phyloP scores from a whole-genome alignment of 2,888 invertebrate genomes.

The Stenoptilia bipunctidactyla region DNA sequence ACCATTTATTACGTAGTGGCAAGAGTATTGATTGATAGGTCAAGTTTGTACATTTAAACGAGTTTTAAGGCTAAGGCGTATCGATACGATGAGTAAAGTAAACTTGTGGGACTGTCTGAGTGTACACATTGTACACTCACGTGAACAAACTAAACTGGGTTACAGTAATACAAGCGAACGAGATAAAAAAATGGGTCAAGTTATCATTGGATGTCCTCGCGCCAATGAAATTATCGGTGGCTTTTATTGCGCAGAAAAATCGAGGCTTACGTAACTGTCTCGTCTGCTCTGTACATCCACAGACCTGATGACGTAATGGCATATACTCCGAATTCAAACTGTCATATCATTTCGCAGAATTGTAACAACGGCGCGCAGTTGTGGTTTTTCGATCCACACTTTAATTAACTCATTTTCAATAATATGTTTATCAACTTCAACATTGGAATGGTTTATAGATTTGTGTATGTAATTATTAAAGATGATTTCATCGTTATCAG shows the following conservation, averaged over 20 bases:
- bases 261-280: constrained; percentile 39
- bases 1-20: no score
- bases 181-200: constrained; percentile 72
- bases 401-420: not conserved
- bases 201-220: constrained; percentile 67
- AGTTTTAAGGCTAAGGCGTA: constrained; percentile 25
- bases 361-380: not conserved
- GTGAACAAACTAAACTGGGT: constrained; percentile 49
- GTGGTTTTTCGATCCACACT: not conserved
- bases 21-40: no score
- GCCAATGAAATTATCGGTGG: constrained; percentile 54
- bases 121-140: constrained; percentile 33
- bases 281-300: not conserved
- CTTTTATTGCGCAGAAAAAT: constrained; percentile 54
- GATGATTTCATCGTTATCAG: constrained; percentile 5
- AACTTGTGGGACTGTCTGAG: constrained; percentile 26
- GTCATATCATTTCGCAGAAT: not conserved
- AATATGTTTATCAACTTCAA: not conserved
- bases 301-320: not conserved
- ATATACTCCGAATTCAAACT: not conserved
- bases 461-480: not conserved
- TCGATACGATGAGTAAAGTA: constrained; percentile 35
- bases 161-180: constrained; percentile 49
- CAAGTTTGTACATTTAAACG: constrained; percentile 10
- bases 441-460: not conserved